Evolutionary conservation across 1,140 invertebrate genomes (phyloP), one percentile per base, ranked within the genome.

Genomic region (Drosophila jambulina): DNA sequence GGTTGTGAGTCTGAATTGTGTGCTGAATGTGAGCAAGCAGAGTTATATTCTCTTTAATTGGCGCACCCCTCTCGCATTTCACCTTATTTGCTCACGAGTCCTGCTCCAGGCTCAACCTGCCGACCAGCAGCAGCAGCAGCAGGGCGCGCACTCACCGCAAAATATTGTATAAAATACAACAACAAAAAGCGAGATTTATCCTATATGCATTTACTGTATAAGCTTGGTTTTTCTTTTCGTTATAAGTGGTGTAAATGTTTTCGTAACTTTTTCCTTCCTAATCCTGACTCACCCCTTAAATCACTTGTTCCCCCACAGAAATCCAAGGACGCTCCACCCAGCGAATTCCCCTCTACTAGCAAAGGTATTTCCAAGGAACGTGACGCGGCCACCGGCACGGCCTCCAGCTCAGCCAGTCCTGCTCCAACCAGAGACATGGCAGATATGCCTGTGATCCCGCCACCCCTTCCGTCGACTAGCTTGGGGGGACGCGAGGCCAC

Each of bases 1-100:
- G 36, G 85, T 90, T 88, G 85, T 90, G 85, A 90, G 84, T 84
- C 81, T 77, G 81, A 90, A 80, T 77, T 70, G 71, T 76, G 75
- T 63, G 77, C 75, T 60, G 43, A 63, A 59, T 29, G 51, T 45
- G 23, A 58, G 40, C 53, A 61, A 51, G 34, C 83, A 75, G 64
- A 78, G 29, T 36, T 60, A 17, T 21, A 51, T 68, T 49, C 77
- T 75, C 56, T 78, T 81, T 82, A 75, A 88, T 90, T 90, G 85
- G 85, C 84, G 80, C 85, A 90, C 81, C 61, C 42, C 63, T 29
- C 72, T 56, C 27, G 62, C 25, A 69, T 51, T 68, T 51, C 67
- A 69, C 61, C 67, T 80, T 75, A 67, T 77, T 65, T 65, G 65
- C 64, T 45, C 57, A 74, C 78, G 57, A 84, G 69, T 51, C 46